Evolutionary conservation across 2,797 vertebrate genomes (phyloP), one percentile per base, ranked within the genome.

Genomic region (Bryconaethiops microstoma): DNA sequence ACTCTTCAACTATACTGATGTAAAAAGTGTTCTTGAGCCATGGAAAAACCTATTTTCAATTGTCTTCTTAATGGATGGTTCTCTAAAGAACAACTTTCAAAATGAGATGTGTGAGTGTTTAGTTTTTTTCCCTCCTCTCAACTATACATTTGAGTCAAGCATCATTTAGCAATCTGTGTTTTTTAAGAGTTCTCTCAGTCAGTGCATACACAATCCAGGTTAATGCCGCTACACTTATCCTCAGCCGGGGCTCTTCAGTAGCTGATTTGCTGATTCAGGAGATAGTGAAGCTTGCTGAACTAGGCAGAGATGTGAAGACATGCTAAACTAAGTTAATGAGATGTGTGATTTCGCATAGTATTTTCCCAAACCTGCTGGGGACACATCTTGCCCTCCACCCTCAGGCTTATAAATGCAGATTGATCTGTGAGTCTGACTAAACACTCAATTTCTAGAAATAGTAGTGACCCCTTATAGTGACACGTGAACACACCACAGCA

Each of bases 321-420:
- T 81, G 68, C 81, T 69, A 63, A 79, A 80, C 76, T 59, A 59
- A 84, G 63, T 59, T 83, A 78, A 87, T 83, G 79, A 83, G 83
- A 81, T 54, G 69, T 81, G 74, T 78, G 70, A 85, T 78, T 82
- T 82, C 57, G 75, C 73, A 52, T 48, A 74, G 35, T 78, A 70
- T 62, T 76, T 77, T 67, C 62, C 63, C 72, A 79, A 62, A 77
- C 78, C 77, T 80, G 81, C 75, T 81, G 75, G 63, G 79, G 79
- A 74, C 75, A 78, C 76, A 79, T 60, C 72, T 65, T 2, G 35
- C 35, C 63, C 45, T 75, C 63, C 69, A 84, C 68, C 16, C 65
- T 73, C n/a, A 62, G 57, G 45, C 69, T 84, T 70, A 42, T 65
- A 64, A 75, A 81, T 55, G 69, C 77, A 54, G 65, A 77, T 70